phyloP scores from a whole-genome alignment of 2,113 vertebrate genomes.

The Ornithorhynchus anatinus region DNA sequence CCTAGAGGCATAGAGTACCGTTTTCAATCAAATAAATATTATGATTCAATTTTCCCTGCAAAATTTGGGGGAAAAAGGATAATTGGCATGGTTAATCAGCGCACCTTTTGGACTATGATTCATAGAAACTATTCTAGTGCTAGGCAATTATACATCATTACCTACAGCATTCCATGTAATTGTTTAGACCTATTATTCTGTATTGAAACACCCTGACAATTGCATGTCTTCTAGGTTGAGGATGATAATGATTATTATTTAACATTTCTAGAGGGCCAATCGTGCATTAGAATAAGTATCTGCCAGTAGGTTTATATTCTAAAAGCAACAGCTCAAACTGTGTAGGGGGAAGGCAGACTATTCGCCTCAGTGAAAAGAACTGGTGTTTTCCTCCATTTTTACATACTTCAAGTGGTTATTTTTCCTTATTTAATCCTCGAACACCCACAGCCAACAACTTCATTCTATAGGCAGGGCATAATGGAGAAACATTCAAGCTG shows the following conservation, averaged over 20 bases:
- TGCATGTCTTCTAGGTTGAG: neutral
- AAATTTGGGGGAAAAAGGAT: slow-evolving; percentile 21
- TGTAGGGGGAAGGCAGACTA: neutral
- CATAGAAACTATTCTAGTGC: neutral
- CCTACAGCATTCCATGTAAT: neutral
- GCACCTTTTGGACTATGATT: neutral
- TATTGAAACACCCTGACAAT: slow-evolving; percentile 1
- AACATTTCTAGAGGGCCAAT: neutral
- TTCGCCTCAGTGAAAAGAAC: neutral
- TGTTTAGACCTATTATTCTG: neutral
- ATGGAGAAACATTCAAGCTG: too few relatives aligned
- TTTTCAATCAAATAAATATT: slow-evolving; percentile 21
- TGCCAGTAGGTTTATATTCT: neutral
- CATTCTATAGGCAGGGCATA: neutral
- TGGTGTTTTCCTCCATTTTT: neutral
- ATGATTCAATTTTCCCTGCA: slow-evolving; percentile 20
- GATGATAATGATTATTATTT: neutral
- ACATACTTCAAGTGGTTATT: neutral
- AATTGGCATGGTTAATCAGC: neutral
- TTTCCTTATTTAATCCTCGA: neutral
- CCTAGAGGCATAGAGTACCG: slow-evolving; percentile 14
- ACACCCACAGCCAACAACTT: neutral
- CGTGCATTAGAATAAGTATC: neutral
- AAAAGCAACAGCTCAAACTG: neutral
- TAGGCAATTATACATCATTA: slow-evolving; percentile 6